Percentiles rank a stretch among this genome's conserved stretches.
These are phyloP conservation scores for Hoplodrina ambigua DNA, from an alignment of 2,888 invertebrate genomes.

Conservation along the genomic window DNA sequence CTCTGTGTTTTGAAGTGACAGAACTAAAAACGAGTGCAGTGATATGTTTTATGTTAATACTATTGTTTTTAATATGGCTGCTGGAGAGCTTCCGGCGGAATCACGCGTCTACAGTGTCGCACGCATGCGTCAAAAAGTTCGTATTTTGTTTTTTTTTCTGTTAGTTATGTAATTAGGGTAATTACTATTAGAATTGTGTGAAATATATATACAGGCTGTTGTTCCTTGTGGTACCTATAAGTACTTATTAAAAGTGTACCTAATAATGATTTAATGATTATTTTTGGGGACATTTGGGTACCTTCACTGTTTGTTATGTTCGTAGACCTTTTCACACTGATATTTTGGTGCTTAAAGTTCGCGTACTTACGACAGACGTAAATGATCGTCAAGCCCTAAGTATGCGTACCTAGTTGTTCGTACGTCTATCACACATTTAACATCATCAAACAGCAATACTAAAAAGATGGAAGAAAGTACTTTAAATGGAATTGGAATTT, in stretches of 20 bases:
- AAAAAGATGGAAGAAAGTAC: too few species aligned
- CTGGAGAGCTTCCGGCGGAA: constrained; percentile 85
- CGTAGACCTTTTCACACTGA: too few species aligned
- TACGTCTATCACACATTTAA: too few species aligned
- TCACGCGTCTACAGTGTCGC: constrained; percentile 74
- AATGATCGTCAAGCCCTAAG: too few species aligned
- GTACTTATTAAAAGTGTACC: not conserved
- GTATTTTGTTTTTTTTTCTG: constrained; percentile 70
- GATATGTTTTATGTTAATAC: constrained; percentile 85
- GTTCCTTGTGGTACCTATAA: not conserved
- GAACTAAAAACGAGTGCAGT: constrained; percentile 62
- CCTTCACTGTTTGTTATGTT: not conserved
- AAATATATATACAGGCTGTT: not conserved
- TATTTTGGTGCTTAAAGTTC: too few species aligned
- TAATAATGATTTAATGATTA: not conserved
- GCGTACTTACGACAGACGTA: too few species aligned
- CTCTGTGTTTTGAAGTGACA: constrained; percentile 61
- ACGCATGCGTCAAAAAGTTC: constrained; percentile 84
- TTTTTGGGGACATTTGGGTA: constrained; percentile 14
- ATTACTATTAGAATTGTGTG: not conserved
- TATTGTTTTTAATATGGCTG: constrained; percentile 87
- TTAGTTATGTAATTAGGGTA: constrained; percentile 17
- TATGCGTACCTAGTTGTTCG: too few species aligned
- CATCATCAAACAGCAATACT: too few species aligned
- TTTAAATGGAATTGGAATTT: too few species aligned